Evolutionary conservation across 2,888 invertebrate species (phyloP).

Genomic region (Diplazon laetatorius): DNA sequence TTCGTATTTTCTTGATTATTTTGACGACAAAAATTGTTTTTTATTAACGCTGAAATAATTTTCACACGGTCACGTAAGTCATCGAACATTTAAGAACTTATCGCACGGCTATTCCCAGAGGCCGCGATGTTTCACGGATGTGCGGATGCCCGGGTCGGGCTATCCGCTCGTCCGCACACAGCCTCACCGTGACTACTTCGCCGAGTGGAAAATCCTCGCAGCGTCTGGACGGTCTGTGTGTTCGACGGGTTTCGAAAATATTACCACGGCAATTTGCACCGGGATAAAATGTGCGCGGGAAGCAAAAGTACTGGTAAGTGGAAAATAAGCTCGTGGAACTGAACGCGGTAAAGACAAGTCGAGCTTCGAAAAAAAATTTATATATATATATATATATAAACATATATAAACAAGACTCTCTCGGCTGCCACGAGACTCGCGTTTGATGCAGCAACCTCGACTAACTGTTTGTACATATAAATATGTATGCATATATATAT

Average conservation of each 20-base stretch:
- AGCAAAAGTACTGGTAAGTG: slow-evolving; percentile 2
- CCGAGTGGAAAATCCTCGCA: slow-evolving; percentile 23
- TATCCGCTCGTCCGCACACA: background rate
- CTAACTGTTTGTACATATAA: background rate
- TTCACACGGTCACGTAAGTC: background rate
- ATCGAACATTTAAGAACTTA: background rate
- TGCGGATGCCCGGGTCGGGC: background rate
- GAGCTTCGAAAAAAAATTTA: background rate
- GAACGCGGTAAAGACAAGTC: background rate
- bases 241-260: slow-evolving; percentile 22
- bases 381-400: background rate
- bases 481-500: too few relatives aligned
- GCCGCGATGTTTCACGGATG: background rate
- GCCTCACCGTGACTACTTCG: slow-evolving; percentile 13
- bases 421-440: background rate
- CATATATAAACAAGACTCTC: background rate
- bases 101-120: background rate
- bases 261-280: slow-evolving; percentile 28
- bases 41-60: too few relatives aligned
- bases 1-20: too few relatives aligned
- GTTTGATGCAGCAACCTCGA: slow-evolving; percentile 5
- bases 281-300: slow-evolving; percentile 15
- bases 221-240: background rate
- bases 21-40: too few relatives aligned
- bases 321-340: background rate